Evolutionary conservation across 2,113 vertebrate genomes (phyloP), one percentile per base, ranked within the genome.

Genomic region (Triplophysa tibetana): DNA sequence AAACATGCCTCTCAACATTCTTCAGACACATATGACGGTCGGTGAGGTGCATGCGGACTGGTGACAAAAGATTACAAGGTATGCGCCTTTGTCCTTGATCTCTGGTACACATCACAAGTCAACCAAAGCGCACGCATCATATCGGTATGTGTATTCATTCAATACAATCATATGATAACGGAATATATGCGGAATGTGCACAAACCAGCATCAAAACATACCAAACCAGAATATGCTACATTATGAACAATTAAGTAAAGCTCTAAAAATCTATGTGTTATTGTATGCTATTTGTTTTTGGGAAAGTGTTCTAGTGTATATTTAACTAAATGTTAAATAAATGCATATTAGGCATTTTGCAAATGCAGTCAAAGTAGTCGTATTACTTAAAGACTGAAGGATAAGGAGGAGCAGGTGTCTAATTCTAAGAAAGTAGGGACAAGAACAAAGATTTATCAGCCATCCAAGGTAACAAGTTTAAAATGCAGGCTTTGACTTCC

Each of bases 401-500:
- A 19, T n/a, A 21, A 41, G 33, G 21, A 38, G 21, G 72, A 79
- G 66, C 61, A 82, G 64, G 60, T 75, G 70, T 16, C 48, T 81
- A 23, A 66, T 33, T 77, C 60, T 66, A 24, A 58, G 68, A 62
- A 74, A 33, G 17, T 43, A 60, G 64, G 64, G 62, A 13, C 77
- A 77, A 77, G 58, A 62, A 74, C 52, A 68, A 45, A 70, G 79
- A 84, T 79, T 61, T 60, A 13, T 54, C 56, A 69, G 75, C 66
- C 70, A 82, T 0, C 14, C 65, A 61, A 84, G 70, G 52, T 65
- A 70, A 75, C 80, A 3, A 64, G 23, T 4, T 84, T 73, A 26
- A 68, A 66, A 24, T 65, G 17, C 21, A 23, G 16, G 17, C 16
- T 24, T 70, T 14, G 8, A n/a, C 38, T 48, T 68, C 10, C n/a